Base-by-base conservation (phyloP, 2,797 vertebrate genomes). In the Lepilemur ruficaudatus region DNA sequence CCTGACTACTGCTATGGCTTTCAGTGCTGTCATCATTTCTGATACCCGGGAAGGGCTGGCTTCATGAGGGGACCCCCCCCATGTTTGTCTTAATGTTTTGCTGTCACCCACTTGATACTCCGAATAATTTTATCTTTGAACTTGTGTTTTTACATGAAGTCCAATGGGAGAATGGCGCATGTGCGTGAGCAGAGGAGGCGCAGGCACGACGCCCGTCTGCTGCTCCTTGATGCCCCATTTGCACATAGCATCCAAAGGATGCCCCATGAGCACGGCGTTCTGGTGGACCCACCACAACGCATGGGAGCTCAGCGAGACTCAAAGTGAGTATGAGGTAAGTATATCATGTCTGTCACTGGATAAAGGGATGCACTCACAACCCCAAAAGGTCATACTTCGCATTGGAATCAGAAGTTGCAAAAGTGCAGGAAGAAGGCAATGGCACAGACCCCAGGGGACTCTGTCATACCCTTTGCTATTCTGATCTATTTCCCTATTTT, bases 211-310 rank as follows among this genome's bases (percentile, higher is more conserved):
- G 32, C 0, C 8, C 8, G 7, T 10, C 63, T 35, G n/a, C 6
- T n/a, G 1, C 5, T 10, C 38, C 41, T 41, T 59, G 9, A n/a
- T 15, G 22, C 23, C 41, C 0, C 4, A 4, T 28, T 46, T 35
- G 20, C 15, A 2, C 25, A 7, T 20, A 18, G 7, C 12, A 12
- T 11, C 15, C 11, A 2, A 38, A 38, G 7, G 3, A 52, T 12
- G 13, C 13, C 23, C 15, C 15, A 0, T 17, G 18, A 43, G 22
- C 32, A 6, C 9, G 8, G 76, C 50, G 4, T 52, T n/a, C 50
- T 41, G 13, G 35, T 3, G 18, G 35, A 55, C 43, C 23, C 46
- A 23, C 43, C 59, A 23, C 0, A 7, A 50, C 2, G 46, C 17
- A 1, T 11, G 18, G 22, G 75, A 55, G 1, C n/a, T 59, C 20